Evolutionary conservation across 2,888 invertebrate genomes (phyloP), one percentile per base, ranked within the genome.

Genomic region (Nezara viridula): DNA sequence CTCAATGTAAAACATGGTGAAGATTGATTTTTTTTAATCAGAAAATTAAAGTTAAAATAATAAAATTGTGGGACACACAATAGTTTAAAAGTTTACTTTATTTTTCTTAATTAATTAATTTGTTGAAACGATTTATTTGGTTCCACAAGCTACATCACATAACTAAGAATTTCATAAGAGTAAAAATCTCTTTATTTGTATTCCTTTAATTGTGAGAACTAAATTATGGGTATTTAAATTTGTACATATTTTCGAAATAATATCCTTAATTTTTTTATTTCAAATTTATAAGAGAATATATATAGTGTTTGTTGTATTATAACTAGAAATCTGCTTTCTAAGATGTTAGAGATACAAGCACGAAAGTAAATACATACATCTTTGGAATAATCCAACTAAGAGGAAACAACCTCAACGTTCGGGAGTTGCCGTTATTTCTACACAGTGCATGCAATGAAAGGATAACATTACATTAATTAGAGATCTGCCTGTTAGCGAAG

Each of bases 391-490:
- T 32, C 27, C 60, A 14, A 60, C 14, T 6, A 60, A 66, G 16
- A 66, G 66, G 66, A 32, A 37, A 66, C 32, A 32, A 24, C 32
- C 19, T 66, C 32, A 66, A 66, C 32, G 32, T 66, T 66, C 16
- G 32, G 66, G 32, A 66, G 19, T 66, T 27, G 1, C 27, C n/a
- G n/a, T 60, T 60, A 60, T 60, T 60, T 66, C 66, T 66, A 32
- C 32, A 66, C 66, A 66, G 66, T 19, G 66, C 19, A 66, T 66
- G 66, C 16, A 66, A 66, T 66, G 66, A 27, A 66, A 66, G 66
- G 66, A 66, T 66, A 66, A 32, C 66, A 66, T 32, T 66, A 66
- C 66, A 66, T 66, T 32, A 66, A 66, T 66, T 66, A 66, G 66
- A 66, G 66, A 66, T 66, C 32, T 32, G 66, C 66, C 66, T 19